Conservation (phyloP, 2,888 invertebrate genomes). For the Scaptomyza parva region DNA sequence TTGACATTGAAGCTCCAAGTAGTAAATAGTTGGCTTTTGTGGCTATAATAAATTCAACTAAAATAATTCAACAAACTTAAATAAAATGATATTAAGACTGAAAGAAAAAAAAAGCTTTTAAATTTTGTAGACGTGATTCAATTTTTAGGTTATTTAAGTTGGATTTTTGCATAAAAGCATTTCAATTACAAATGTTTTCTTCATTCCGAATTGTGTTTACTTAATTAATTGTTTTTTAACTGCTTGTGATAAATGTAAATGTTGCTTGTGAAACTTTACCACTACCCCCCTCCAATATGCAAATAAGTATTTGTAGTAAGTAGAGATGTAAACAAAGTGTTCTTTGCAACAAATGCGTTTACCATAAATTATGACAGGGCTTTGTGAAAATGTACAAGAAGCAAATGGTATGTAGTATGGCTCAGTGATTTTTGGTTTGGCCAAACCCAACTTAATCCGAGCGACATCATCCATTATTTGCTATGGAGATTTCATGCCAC, state of each 20-base stretch:
- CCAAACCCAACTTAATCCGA: slow-evolving; percentile 33
- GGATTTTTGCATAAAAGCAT: too few species aligned
- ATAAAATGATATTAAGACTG: slow-evolving; percentile 3
- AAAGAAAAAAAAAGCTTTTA: too few species aligned
- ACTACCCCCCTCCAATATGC: background rate
- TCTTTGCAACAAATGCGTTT: slow-evolving; percentile 5
- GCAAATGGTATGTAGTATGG: slow-evolving; percentile 12
- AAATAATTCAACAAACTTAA: slow-evolving; percentile 10
- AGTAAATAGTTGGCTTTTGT: slow-evolving; percentile 22
- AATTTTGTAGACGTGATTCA: background rate
- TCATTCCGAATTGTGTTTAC: background rate
- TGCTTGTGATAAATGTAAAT: too few species aligned
- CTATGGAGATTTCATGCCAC: slow-evolving; percentile 14
- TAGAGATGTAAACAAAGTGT: slow-evolving; percentile 13
- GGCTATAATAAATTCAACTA: slow-evolving; percentile 7
- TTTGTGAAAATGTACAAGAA: slow-evolving; percentile 20
- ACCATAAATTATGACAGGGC: slow-evolving; percentile 57
- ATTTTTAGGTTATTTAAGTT: background rate
- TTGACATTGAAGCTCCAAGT: slow-evolving; percentile 10
- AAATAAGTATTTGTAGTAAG: background rate
- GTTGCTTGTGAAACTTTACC: too few species aligned
- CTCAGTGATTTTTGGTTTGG: slow-evolving; percentile 33
- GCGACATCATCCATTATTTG: slow-evolving; percentile 41
- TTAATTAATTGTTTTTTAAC: too few species aligned
- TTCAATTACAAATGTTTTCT: background rate